Base-by-base conservation (phyloP, 2,888 invertebrate species). In the Ornithoptera alexandrae region DNA sequence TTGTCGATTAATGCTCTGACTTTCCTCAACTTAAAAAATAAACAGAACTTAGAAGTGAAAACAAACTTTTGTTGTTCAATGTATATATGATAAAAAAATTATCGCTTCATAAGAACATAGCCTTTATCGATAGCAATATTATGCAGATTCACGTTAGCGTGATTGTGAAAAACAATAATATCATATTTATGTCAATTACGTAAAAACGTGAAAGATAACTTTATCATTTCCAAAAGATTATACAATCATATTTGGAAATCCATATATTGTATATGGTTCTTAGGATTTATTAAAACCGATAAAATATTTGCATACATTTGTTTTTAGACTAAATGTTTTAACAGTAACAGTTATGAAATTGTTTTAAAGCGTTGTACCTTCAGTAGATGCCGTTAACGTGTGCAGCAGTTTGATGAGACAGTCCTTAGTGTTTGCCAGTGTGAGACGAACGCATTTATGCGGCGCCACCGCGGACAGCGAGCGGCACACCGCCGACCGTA, bases 341-440 rank as follows among this genome's bases (percentile, higher is more conserved):
- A 18, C 2, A 50, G 17, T 50, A 17, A 50, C 10, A 50, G 46
- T 46, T 46, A 15, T 46, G 30, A 39, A 50, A 17, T 5, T 50
- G 15, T 50, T 50, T 15, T 15, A 12, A 50, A 50, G 15, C 15
- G 15, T 50, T 22, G 22, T 74, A 89, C 90, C 88, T 74, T 84
- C 77, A 62, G 77, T 74, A 20, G 86, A 75, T 1, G 86, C 85
- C 30, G 76, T 81, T 42, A 92, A 73, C 0, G 83, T 85, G 30
- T 72, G 59, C 56, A 90, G 61, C 50, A 92, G 74, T 67, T 82
- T 82, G 67, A 87, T 83, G 15, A 92, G 80, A 67, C 92, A 92
- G 72, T 92, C 92, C 46, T 86, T 86, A 17, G 92, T 88, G 15
- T 76, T 71, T 8, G 91, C 84, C 42, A 92, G 85, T 0, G 87